phyloP scores from a whole-genome alignment of 2,888 invertebrate genomes.

The Ormyrus labotus region DNA sequence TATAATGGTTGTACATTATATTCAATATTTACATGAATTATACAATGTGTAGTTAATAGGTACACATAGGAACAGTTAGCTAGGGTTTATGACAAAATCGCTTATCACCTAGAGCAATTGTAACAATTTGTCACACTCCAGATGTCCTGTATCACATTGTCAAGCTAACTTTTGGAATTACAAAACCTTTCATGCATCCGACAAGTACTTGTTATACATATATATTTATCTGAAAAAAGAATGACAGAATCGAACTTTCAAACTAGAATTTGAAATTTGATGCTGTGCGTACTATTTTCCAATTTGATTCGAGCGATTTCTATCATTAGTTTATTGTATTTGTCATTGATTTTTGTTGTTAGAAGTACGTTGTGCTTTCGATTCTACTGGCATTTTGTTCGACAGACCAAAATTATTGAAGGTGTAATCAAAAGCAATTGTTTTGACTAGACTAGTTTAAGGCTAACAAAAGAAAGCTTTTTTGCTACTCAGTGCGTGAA shows the following conservation, averaged over 20 bases:
- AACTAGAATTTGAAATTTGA: constrained; percentile 31
- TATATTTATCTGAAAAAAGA: constrained; percentile 11
- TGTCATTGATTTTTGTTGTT: constrained; percentile 11
- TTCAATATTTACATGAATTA: constrained; percentile 73
- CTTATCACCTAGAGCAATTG: constrained; percentile 46
- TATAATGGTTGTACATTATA: constrained; percentile 68
- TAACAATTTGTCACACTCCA: constrained; percentile 45
- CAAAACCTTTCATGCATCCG: constrained; percentile 42
- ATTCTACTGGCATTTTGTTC: constrained; percentile 34
- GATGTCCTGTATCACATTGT: constrained; percentile 51
- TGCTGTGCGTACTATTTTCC: constrained; percentile 41
- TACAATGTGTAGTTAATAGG: constrained; percentile 64
- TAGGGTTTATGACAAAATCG: constrained; percentile 61
- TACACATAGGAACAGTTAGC: constrained; percentile 71
- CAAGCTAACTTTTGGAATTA: constrained; percentile 55
- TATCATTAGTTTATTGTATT: constrained; percentile 8
- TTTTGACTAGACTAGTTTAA: constrained; percentile 52
- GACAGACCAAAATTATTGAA: constrained; percentile 27
- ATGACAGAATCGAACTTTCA: constrained; percentile 27
- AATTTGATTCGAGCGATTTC: constrained; percentile 40
- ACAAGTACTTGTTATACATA: background rate
- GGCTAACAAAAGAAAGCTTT: constrained; percentile 29
- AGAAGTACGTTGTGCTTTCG: constrained; percentile 35
- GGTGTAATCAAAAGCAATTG: constrained; percentile 22
- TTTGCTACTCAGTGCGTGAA: background rate